A percentile compares a stretch with the other conserved stretches of the same genome.
Evolutionary conservation across 2,797 vertebrate genomes (phyloP).

Genomic region (Gymnopithys bicolor): DNA sequence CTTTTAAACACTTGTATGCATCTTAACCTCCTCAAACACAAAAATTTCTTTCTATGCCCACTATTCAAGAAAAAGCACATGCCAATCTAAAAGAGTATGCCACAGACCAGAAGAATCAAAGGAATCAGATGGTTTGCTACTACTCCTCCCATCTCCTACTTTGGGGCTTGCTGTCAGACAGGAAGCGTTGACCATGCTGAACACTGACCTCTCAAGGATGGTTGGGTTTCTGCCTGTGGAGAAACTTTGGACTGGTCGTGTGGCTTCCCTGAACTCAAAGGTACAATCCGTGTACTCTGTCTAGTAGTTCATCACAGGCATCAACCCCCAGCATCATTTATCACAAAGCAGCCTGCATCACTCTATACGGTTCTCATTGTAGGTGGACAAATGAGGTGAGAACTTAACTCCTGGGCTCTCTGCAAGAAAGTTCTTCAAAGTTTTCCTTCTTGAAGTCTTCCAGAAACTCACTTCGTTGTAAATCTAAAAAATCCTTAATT

Average conservation of each 20-base stretch:
- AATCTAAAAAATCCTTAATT: neutral
- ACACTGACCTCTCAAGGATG: neutral
- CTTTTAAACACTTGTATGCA: neutral
- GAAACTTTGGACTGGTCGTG: neutral
- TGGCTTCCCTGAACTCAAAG: neutral
- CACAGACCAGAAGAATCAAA: neutral
- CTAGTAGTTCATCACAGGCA: neutral
- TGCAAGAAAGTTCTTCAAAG: neutral
- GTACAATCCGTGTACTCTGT: neutral
- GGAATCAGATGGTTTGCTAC: neutral
- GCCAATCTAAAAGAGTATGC: neutral
- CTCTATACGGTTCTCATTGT: neutral
- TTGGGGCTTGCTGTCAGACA: neutral
- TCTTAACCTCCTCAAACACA: neutral
- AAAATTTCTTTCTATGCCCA: neutral
- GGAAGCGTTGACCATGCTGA: no score
- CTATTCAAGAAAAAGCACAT: neutral
- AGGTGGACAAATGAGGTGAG: neutral
- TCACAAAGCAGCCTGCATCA: neutral
- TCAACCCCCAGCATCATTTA: rapidly evolving
- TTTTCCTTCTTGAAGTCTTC: neutral
- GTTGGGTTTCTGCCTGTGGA: neutral
- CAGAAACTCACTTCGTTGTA: neutral
- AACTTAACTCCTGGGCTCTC: neutral
- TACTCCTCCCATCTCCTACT: neutral